Evolutionary conservation across 2,797 vertebrate species (phyloP).

Genomic region (Stomatorhinus walkeri): DNA sequence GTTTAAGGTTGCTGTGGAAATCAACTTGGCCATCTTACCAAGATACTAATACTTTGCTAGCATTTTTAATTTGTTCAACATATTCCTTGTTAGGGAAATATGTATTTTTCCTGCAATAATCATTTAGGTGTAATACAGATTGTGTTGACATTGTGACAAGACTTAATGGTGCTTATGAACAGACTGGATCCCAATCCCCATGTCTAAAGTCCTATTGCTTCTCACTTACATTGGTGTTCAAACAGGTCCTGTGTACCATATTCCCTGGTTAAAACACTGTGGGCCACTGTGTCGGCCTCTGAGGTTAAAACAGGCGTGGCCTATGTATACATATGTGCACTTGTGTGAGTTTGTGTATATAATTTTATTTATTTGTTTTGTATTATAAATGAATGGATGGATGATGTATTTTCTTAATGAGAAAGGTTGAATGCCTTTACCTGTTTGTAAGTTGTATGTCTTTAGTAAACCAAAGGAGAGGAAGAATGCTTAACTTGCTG

Average conservation of each 20-base stretch:
- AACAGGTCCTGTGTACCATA: constrained; percentile 5
- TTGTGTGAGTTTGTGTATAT: constrained; percentile 15
- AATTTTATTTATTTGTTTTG: constrained; percentile 20
- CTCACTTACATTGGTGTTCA: neutral
- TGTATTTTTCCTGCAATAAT: neutral
- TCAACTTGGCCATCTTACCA: neutral
- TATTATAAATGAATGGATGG: neutral
- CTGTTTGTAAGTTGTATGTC: constrained; percentile 3
- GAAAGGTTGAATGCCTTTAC: constrained; percentile 14
- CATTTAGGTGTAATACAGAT: neutral
- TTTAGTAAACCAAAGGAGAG: constrained; percentile 26
- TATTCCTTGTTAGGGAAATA: neutral
- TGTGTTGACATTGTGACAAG: neutral
- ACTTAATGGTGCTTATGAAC: neutral
- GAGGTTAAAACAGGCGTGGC: neutral
- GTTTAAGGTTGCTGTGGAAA: neutral
- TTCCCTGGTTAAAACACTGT: neutral
- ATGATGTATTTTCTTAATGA: constrained; percentile 23
- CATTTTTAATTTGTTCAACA: neutral
- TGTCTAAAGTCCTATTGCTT: neutral
- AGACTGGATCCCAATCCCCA: neutral
- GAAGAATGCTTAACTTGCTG: neutral
- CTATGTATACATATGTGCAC: constrained; percentile 12
- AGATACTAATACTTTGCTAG: neutral
- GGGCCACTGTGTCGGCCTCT: constrained; percentile 1